Evolutionary conservation across 2,113 vertebrate species (phyloP).

Genomic region (Onychostruthus taczanowskii): DNA sequence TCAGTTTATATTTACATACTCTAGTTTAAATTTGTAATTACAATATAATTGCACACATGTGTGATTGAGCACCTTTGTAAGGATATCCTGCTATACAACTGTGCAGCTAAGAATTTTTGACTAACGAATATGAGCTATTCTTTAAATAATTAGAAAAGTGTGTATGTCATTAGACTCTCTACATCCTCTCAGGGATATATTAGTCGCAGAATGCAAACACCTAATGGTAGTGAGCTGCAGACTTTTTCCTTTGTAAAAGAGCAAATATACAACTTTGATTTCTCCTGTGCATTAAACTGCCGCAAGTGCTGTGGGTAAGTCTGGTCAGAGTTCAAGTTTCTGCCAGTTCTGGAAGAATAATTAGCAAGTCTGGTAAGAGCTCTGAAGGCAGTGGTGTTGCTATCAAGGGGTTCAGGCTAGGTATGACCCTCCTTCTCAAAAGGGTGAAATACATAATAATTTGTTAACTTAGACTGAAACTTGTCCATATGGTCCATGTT

Average conservation of each 20-base stretch:
- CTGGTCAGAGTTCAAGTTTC: constrained; percentile 48
- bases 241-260: not conserved
- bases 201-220: not conserved
- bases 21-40: not conserved
- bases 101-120: not conserved
- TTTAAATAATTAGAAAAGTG: constrained; percentile 14
- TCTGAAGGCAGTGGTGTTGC: not conserved
- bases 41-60: constrained; percentile 16
- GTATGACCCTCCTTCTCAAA: not conserved
- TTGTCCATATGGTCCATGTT: not conserved
- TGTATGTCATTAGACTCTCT: not conserved
- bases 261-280: constrained; percentile 56
- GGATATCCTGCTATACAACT: not conserved
- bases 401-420: not conserved
- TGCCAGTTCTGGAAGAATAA: constrained; percentile 28
- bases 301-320: not conserved
- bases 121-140: not conserved
- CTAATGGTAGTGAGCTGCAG: not conserved
- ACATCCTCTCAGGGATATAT: not conserved
- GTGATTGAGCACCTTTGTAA: constrained; percentile 12
- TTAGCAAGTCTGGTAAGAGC: not conserved
- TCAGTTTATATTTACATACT: not conserved
- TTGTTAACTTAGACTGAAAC: not conserved
- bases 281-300: constrained; percentile 57
- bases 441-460: not conserved